A percentile compares a stretch with the other conserved stretches of the same genome.
Conservation (phyloP, 2,797 vertebrate species). For the Leptoclinus maculatus region DNA sequence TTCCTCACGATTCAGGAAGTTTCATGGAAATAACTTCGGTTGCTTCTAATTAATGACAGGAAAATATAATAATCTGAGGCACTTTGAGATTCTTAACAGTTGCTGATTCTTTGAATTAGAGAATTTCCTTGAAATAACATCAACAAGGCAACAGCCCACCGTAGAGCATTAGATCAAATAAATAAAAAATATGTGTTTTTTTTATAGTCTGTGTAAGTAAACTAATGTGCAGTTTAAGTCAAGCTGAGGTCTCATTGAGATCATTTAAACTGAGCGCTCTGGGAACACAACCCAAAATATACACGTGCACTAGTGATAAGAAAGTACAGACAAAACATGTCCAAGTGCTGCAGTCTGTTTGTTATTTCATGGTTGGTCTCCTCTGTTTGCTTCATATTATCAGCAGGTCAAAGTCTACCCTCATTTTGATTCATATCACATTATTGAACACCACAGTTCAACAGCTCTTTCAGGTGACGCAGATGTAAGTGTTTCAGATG, state of each 20-base stretch:
- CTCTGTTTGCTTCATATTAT: slow-evolving; percentile 31
- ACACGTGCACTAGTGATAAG: too few relatives aligned
- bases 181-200: not conserved
- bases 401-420: slow-evolving; percentile 39
- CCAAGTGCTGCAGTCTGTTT: not conserved
- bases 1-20: not conserved
- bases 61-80: not conserved
- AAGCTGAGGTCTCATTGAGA: not conserved
- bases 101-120: not conserved
- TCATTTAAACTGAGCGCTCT: too few relatives aligned
- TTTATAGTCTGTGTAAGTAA: not conserved
- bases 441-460: slow-evolving; percentile 1
- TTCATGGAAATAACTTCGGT: not conserved
- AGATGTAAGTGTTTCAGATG: not conserved
- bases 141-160: not conserved
- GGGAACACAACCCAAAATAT: too few relatives aligned
- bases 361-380: not conserved
- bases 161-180: not conserved
- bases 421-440: slow-evolving; percentile 7
- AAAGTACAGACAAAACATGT: too few relatives aligned
- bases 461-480: not conserved
- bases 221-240: not conserved
- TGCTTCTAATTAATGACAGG: not conserved
- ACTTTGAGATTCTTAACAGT: not conserved
- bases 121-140: not conserved